A percentile compares a stretch with the other conserved stretches of the same genome.
Conservation (phyloP, 2,113 vertebrate genomes). For the Tympanuchus pallidicinctus region DNA sequence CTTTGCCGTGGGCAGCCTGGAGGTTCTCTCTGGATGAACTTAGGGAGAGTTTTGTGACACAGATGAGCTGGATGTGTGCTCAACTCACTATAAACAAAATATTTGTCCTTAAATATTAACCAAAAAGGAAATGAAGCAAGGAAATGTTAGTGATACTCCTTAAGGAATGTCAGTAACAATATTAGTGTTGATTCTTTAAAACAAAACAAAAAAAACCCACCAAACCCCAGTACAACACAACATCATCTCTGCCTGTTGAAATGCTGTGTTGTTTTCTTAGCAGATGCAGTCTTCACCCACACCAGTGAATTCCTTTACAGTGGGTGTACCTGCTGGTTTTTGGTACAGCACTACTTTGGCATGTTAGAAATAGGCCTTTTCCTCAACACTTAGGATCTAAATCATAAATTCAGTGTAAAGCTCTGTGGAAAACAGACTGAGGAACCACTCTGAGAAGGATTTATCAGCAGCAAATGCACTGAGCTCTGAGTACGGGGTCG, state of each 20-base stretch:
- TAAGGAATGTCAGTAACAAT: background rate
- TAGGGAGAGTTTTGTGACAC: background rate
- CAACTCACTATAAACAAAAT: constrained; percentile 38
- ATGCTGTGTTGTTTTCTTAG: background rate
- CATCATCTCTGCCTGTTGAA: background rate
- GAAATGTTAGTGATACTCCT: constrained; percentile 22
- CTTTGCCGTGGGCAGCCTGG: background rate
- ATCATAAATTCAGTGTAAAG: background rate
- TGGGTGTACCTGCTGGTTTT: background rate
- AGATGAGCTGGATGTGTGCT: constrained; percentile 23
- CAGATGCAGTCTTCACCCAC: background rate
- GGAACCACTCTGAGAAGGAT: background rate
- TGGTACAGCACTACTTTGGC: background rate
- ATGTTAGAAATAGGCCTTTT: background rate
- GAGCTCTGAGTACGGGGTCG: background rate
- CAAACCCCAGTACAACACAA: no score
- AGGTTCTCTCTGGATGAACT: background rate
- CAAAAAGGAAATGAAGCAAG: constrained; percentile 22
- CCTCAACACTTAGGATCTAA: background rate
- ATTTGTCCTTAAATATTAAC: constrained; percentile 51
- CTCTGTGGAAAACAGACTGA: background rate
- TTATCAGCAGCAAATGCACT: background rate
- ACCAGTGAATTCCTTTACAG: background rate
- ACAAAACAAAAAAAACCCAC: no score
- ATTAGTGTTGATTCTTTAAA: background rate